These are phyloP conservation scores for Dolichomitus sp. DNA, from an alignment of 2,888 invertebrate genomes.

Conservation along the genomic window DNA sequence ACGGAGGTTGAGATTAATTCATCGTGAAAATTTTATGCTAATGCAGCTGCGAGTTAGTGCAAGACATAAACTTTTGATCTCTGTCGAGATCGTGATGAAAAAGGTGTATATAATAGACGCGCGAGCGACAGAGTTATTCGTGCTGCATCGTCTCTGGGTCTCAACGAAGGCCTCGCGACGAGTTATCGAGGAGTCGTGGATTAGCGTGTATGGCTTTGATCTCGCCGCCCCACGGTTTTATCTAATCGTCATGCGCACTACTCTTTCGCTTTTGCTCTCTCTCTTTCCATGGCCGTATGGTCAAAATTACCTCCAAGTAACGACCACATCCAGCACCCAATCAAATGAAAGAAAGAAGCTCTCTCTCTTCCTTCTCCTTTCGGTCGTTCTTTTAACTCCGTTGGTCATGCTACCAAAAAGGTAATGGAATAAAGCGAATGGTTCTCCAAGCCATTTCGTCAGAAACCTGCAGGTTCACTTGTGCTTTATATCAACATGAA, in stretches of 20 bases:
- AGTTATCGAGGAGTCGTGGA: conserved; percentile 85
- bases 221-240: conserved; percentile 83
- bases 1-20: not conserved
- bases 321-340: too few relatives aligned
- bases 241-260: conserved; percentile 82
- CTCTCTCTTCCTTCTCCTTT: conserved; percentile 13
- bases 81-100: conserved; percentile 50
- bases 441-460: conserved; percentile 37
- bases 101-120: not conserved
- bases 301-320: too few relatives aligned
- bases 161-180: conserved; percentile 72
- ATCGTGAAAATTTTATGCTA: conserved; percentile 9
- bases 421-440: conserved; percentile 48
- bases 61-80: conserved; percentile 34
- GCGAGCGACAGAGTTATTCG: conserved; percentile 27
- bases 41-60: conserved; percentile 26
- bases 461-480: not conserved
- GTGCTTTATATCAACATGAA: not conserved
- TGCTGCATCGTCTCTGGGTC: conserved; percentile 47
- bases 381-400: conserved; percentile 19
- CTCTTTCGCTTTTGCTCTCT: conserved; percentile 72
- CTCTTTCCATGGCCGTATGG: not conserved
- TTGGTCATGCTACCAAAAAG: conserved; percentile 30
- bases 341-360: too few relatives aligned
- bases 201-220: conserved; percentile 85